Percentiles rank a stretch among this genome's conserved stretches.
These are phyloP conservation scores for Calcarius lapponicus DNA, from an alignment of 2,797 vertebrate genomes.

Conservation along the genomic window DNA sequence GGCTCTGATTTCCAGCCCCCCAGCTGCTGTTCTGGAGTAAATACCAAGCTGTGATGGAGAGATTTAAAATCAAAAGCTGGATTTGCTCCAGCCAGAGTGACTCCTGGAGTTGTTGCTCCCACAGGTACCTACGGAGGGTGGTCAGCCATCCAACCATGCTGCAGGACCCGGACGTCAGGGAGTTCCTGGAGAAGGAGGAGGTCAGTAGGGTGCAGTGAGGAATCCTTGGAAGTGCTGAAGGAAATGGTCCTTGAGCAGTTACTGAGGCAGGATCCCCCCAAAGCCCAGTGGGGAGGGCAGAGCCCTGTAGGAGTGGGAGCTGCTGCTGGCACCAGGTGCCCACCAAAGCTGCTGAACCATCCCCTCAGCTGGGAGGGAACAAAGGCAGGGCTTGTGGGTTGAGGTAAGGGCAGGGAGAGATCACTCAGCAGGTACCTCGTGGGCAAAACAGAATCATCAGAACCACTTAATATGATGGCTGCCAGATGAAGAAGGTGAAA, in stretches of 20 bases:
- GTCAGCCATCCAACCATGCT: constrained; percentile 92
- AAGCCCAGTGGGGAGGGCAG: not conserved
- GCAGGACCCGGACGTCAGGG: constrained; percentile 94
- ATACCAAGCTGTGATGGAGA: rapidly evolving
- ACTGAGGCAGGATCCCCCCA: not conserved
- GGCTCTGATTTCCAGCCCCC: not conserved
- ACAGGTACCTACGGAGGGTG: constrained; percentile 91
- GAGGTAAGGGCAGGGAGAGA: not conserved
- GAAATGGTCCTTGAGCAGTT: not conserved
- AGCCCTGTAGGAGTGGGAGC: not conserved
- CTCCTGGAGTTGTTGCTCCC: not conserved
- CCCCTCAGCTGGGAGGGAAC: not conserved
- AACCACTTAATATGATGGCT: not conserved
- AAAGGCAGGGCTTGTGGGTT: too few relatives aligned
- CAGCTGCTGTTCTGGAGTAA: not conserved
- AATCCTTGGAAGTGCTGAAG: not conserved
- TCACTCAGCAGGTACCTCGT: not conserved
- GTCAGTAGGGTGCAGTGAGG: constrained; percentile 69
- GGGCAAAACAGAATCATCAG: not conserved
- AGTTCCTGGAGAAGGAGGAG: constrained; percentile 98
- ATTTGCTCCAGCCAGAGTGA: not conserved
- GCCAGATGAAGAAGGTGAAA: not conserved
- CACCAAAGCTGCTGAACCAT: not conserved
- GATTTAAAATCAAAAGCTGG: not conserved
- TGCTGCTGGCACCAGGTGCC: not conserved